A percentile compares a stretch with the other conserved stretches of the same genome.
Conservation (phyloP, 1,140 invertebrate species). For the Tribolium madens region DNA sequence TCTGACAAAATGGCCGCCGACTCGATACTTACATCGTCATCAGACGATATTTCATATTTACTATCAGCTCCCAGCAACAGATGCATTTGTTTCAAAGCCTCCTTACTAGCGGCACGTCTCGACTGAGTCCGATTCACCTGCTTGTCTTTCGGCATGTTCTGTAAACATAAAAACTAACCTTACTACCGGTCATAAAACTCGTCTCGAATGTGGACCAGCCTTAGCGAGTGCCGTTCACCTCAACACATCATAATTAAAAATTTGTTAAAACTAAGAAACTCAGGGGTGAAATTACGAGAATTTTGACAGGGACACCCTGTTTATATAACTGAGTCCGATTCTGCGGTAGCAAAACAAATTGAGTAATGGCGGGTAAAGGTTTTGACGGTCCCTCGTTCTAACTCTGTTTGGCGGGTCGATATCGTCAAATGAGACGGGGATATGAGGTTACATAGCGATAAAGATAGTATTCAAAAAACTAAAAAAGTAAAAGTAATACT, state of each 20-base stretch:
- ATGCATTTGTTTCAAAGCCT: conserved; percentile 63
- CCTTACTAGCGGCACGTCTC: conserved; percentile 61
- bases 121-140: conserved; percentile 50
- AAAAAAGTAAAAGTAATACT: not conserved
- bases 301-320: conserved; percentile 1
- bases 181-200: not conserved
- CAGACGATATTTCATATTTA: conserved; percentile 55
- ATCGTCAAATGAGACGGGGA: not conserved
- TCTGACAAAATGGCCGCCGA: conserved; percentile 1
- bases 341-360: conserved; percentile 34
- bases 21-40: conserved; percentile 57
- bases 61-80: conserved; percentile 58
- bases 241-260: not conserved
- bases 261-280: not conserved
- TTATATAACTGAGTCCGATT: not conserved
- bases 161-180: conserved; percentile 31
- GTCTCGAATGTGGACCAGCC: not conserved
- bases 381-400: conserved; percentile 9
- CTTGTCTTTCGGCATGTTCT: conserved; percentile 50
- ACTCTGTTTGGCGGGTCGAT: not conserved
- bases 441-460: not conserved
- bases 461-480: not conserved
- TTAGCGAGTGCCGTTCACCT: not conserved
- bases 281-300: not conserved
- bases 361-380: conserved; percentile 39